Conservation (phyloP, 2,113 vertebrate genomes). For the Crocuta crocuta region DNA sequence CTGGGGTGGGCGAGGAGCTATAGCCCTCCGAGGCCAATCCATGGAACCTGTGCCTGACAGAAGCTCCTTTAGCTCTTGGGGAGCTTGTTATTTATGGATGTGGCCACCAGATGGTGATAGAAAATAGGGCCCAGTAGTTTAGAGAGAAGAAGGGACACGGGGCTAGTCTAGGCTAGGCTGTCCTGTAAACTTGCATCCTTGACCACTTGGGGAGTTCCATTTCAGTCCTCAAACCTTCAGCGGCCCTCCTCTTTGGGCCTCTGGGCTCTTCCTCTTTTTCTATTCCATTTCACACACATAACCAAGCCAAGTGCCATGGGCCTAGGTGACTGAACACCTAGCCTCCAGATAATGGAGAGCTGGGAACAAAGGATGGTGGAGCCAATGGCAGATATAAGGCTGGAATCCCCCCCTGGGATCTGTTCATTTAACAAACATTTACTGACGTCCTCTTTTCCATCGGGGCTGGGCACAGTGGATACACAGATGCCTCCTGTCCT, state of each 20-base stretch:
- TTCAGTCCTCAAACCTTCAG: neutral
- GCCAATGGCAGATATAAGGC: neutral
- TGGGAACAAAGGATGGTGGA: neutral
- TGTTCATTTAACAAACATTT: neutral
- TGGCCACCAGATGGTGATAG: constrained; percentile 74
- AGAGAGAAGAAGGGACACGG: neutral
- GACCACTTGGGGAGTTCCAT: neutral
- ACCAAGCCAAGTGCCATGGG: neutral
- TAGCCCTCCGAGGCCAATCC: neutral
- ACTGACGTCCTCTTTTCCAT: neutral
- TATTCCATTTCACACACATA: neutral
- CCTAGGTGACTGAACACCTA: neutral
- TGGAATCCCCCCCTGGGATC: neutral
- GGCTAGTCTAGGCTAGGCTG: neutral
- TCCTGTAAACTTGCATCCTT: neutral
- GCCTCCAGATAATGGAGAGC: neutral
- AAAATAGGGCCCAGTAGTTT: constrained; percentile 42
- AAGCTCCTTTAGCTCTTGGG: neutral
- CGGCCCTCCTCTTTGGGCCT: neutral
- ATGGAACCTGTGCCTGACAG: neutral
- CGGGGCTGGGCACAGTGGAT: neutral
- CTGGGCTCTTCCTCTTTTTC: neutral
- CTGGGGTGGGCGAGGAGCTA: neutral
- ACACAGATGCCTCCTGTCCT: neutral
- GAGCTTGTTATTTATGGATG: constrained; percentile 28